A percentile compares a stretch with the other conserved stretches of the same genome.
Conservation (phyloP, 2,797 vertebrate species). For the Chloroceryle inda region DNA sequence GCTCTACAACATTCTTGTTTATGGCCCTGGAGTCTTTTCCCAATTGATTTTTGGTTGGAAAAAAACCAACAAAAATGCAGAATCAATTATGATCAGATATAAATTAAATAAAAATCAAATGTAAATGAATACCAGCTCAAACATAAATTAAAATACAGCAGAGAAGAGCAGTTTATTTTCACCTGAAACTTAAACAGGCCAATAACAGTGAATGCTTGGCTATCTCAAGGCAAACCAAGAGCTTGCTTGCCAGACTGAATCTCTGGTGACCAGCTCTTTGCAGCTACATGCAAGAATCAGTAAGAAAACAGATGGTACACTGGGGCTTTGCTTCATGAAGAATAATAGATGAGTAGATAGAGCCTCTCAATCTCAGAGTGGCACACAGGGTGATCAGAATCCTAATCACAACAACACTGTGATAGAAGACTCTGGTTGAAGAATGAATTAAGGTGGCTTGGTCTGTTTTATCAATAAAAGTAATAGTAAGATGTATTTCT, state of each 20-base stretch:
- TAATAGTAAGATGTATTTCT: constrained; percentile 79
- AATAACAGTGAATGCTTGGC: not conserved
- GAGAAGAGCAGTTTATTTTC: constrained; percentile 7
- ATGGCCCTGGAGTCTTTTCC: not conserved
- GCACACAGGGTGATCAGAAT: constrained; percentile 70
- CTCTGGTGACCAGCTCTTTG: constrained; percentile 50
- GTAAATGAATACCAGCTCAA: not conserved
- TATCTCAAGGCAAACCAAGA: constrained; percentile 22
- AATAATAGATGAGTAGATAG: constrained; percentile 77
- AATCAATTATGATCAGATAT: not conserved
- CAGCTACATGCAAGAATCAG: constrained; percentile 66
- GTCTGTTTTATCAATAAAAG: constrained; percentile 81
- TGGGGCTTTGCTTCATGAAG: constrained; percentile 68
- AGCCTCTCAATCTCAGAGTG: constrained; percentile 71
- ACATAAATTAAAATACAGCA: constrained; percentile 39
- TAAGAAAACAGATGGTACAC: constrained; percentile 74
- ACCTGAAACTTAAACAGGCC: not conserved
- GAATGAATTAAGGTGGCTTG: constrained; percentile 77
- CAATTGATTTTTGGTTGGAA: not conserved
- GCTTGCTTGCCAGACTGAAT: constrained; percentile 47
- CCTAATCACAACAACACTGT: constrained; percentile 66
- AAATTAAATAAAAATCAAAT: not conserved
- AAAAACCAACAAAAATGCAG: not conserved
- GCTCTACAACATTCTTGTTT: not conserved
- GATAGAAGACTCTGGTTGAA: constrained; percentile 73